Base-by-base conservation (phyloP, 1,140 invertebrate genomes). In the Tribolium castaneum region DNA sequence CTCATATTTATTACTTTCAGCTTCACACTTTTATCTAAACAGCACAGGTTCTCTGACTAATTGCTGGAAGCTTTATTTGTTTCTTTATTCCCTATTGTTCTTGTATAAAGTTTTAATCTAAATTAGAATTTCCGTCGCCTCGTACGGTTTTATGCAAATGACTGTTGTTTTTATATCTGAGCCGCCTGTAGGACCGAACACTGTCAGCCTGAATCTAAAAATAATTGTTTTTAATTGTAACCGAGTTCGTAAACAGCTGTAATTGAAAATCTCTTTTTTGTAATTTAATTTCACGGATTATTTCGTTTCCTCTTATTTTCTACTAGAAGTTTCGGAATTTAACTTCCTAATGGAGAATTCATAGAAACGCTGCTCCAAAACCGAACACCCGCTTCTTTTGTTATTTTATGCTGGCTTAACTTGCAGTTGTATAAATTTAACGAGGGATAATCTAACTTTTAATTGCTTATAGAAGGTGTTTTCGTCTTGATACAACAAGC, bases 81-180 rank as follows among this genome's bases (percentile, higher is more conserved):
- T 78, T 66, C 54, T 77, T 78, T 74, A 54, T 59, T 75, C 73
- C 25, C 76, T 70, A 75, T 77, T 80, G 75, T 78, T 78, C 75
- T 74, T 78, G 71, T 56, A 62, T 78, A 80, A 77, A 80, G 70
- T 77, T 80, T 80, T 56, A 62, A 77, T 80, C 52, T 78, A 74
- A 80, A 80, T 78, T 77, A 78, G 75, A 78, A 77, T 70, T 79
- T 72, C 30, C 56, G 70, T 45, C 70, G 70, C 71, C 62, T 77
- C 70, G 54, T 78, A 78, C 71, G 76, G 72, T 62, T 74, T 77
- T 78, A 80, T 80, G 79, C 76, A 80, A 80, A 80, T 80, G 66
- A 45, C 9, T 66, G 34, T 52, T 49, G 77, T 75, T 78, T 78
- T 78, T 75, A 66, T 66, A 66, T 66, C 59, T 66, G 59, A 66